Evolutionary conservation across 2,113 vertebrate species (phyloP).

Genomic region (Mus pahari): DNA sequence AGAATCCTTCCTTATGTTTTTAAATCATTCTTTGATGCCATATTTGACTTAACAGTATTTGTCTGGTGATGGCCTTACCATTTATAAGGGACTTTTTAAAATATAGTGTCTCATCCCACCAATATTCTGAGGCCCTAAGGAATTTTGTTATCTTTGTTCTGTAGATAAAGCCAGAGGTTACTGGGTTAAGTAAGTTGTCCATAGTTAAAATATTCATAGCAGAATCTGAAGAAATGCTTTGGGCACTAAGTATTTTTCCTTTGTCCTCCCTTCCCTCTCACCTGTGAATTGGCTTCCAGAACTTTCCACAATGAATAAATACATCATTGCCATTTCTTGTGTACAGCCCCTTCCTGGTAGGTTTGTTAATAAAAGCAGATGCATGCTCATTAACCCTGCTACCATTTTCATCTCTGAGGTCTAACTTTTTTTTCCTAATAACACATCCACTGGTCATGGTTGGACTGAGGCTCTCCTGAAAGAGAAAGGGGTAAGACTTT

Average conservation of each 20-base stretch:
- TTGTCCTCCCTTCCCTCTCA: slow-evolving; percentile 5
- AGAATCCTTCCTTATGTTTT: slow-evolving; percentile 14
- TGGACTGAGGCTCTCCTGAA: slow-evolving; percentile 65
- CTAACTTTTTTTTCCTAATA: slow-evolving; percentile 71
- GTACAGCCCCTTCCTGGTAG: slow-evolving; percentile 23
- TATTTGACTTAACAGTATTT: slow-evolving; percentile 28
- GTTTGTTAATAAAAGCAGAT: slow-evolving; percentile 59
- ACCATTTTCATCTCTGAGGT: slow-evolving; percentile 65
- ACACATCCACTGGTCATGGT: slow-evolving; percentile 67
- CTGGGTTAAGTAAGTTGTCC: slow-evolving; percentile 46
- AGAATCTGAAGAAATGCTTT: slow-evolving; percentile 14
- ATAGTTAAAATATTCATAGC: background rate
- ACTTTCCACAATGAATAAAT: slow-evolving; percentile 27
- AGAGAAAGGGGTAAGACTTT: slow-evolving; percentile 71
- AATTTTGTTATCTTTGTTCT: slow-evolving; percentile 25
- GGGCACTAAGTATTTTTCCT: slow-evolving; percentile 7
- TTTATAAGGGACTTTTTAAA: slow-evolving; percentile 35
- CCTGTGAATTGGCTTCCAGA: slow-evolving; percentile 46
- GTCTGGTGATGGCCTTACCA: background rate
- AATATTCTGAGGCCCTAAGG: background rate
- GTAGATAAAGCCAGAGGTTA: background rate
- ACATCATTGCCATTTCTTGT: slow-evolving; percentile 17
- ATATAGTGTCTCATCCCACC: background rate
- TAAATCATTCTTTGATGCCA: background rate
- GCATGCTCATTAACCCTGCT: slow-evolving; percentile 57